These are phyloP conservation scores for Cybosia mesomella DNA, from an alignment of 2,888 invertebrate genomes.

Conservation along the genomic window DNA sequence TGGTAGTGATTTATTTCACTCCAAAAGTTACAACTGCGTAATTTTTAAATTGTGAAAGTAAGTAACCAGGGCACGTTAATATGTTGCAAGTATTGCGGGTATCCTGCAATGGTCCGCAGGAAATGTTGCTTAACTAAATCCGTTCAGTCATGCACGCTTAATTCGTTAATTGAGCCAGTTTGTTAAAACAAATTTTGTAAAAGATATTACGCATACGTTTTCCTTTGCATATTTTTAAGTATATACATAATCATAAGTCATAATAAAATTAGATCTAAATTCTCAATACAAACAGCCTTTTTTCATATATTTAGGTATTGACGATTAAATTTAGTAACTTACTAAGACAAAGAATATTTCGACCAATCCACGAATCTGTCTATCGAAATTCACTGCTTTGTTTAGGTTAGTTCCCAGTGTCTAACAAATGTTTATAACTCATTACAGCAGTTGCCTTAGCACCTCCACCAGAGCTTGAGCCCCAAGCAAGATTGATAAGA, in stretches of 20 bases:
- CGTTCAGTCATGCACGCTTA: conserved; percentile 49
- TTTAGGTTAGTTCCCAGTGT: neutral
- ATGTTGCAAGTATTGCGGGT: conserved; percentile 44
- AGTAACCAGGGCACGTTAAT: conserved; percentile 20
- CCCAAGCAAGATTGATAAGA: conserved; percentile 63
- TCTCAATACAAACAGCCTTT: neutral
- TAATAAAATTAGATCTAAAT: too few relatives aligned
- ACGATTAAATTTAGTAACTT: neutral
- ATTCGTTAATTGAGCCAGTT: conserved; percentile 39
- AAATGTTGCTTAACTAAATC: conserved; percentile 43
- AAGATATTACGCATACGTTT: conserved; percentile 36
- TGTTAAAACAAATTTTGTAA: conserved; percentile 46
- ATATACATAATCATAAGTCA: neutral
- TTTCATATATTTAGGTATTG: neutral
- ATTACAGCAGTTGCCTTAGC: conserved; percentile 70
- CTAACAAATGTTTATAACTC: conserved; percentile 18
- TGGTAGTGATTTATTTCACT: conserved; percentile 18
- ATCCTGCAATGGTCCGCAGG: conserved; percentile 22
- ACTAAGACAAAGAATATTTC: neutral
- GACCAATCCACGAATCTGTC: neutral
- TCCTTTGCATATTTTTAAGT: conserved; percentile 18
- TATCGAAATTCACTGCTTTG: neutral
- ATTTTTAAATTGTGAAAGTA: conserved; percentile 25
- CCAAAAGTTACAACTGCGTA: conserved; percentile 9
- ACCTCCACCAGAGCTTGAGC: conserved; percentile 63